These are phyloP conservation scores for Alosa alosa DNA, from an alignment of 2,113 vertebrate genomes.

Conservation along the genomic window DNA sequence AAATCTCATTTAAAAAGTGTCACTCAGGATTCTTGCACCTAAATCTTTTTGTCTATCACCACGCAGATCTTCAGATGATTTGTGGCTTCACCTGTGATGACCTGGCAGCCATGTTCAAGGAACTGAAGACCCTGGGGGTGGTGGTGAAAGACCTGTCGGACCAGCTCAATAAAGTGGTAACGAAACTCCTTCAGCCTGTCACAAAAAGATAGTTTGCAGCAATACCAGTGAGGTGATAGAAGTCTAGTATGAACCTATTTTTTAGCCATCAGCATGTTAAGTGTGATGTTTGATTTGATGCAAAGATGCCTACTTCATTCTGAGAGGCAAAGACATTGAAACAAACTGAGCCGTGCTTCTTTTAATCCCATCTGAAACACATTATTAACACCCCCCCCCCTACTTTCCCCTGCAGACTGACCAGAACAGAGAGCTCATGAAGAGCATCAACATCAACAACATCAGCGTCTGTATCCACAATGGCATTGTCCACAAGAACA, in stretches of 20 bases:
- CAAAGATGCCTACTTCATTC: background rate
- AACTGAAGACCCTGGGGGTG: conserved; percentile 85
- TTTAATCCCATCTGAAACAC: background rate
- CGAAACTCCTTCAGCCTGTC: conserved; percentile 38
- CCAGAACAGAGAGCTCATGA: conserved; percentile 80
- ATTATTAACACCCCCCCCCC: background rate
- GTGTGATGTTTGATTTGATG: too few relatives aligned
- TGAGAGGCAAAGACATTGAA: background rate
- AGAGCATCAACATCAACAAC: conserved; percentile 69
- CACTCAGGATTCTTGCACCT: background rate
- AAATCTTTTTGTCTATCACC: background rate
- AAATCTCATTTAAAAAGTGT: conserved; percentile 4
- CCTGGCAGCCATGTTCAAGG: conserved; percentile 89
- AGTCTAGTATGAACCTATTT: background rate
- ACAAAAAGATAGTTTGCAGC: background rate
- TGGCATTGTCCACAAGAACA: conserved; percentile 85
- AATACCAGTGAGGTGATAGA: background rate
- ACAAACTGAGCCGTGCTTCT: background rate
- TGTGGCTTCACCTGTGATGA: conserved; percentile 96
- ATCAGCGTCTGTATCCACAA: conserved; percentile 86
- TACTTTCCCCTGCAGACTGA: conserved; percentile 72
- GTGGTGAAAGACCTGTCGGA: conserved; percentile 89
- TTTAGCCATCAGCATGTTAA: background rate
- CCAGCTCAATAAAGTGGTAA: conserved; percentile 90
- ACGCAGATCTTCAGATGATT: conserved; percentile 84